A percentile compares a stretch with the other conserved stretches of the same genome.
Evolutionary conservation across 2,113 vertebrate genomes (phyloP).

Genomic region (Platichthys stellatus): DNA sequence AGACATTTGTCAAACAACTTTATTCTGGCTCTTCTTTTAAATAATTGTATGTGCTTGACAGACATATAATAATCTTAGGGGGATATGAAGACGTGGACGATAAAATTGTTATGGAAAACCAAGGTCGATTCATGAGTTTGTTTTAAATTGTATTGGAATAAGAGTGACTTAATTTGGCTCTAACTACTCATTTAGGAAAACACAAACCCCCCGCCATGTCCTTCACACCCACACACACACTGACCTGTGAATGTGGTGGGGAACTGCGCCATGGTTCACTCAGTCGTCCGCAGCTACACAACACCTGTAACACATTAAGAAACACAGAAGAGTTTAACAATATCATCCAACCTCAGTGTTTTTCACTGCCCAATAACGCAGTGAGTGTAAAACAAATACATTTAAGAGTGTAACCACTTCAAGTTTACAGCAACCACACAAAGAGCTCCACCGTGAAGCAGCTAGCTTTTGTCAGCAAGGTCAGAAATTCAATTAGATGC

Average conservation of each 20-base stretch:
- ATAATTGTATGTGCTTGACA: background rate
- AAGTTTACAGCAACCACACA: background rate
- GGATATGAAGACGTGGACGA: background rate
- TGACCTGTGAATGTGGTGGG: slow-evolving; percentile 94
- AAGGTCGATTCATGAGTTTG: too few relatives aligned
- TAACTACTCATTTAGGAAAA: too few relatives aligned
- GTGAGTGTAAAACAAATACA: background rate
- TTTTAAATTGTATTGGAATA: too few relatives aligned
- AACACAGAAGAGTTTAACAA: background rate
- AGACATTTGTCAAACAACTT: background rate
- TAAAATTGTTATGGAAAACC: background rate
- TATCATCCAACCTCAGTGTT: background rate
- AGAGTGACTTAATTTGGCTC: too few relatives aligned
- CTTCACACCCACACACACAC: slow-evolving; percentile 41
- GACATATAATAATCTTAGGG: background rate
- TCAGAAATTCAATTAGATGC: background rate
- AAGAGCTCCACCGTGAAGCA: background rate
- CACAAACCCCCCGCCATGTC: background rate
- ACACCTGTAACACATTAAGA: slow-evolving; percentile 72
- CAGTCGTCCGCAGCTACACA: slow-evolving; percentile 77
- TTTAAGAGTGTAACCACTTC: background rate
- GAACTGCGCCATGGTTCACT: slow-evolving; percentile 98
- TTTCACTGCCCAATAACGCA: background rate
- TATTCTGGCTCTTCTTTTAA: background rate
- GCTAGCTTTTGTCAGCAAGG: background rate